phyloP scores from a whole-genome alignment of 2,113 vertebrate species.

The Acanthochromis polyacanthus region DNA sequence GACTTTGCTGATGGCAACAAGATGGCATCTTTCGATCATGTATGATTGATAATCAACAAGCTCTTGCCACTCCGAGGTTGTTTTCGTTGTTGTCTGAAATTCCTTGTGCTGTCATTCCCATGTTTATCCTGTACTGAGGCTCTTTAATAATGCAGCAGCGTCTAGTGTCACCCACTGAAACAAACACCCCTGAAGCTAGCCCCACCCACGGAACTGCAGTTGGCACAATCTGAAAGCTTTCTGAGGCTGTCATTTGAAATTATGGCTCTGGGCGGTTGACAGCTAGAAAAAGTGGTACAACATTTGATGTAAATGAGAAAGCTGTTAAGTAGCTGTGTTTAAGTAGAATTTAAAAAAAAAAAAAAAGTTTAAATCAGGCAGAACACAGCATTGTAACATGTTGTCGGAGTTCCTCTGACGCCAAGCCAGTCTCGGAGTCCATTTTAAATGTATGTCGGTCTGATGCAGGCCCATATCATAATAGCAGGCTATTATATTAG shows the following conservation, averaged over 20 bases:
- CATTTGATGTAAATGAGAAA: constrained; percentile 29
- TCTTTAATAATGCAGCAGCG: constrained; percentile 68
- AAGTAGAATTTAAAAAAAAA: constrained; percentile 9
- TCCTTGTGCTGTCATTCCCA: constrained; percentile 40
- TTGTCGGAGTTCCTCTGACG: background rate
- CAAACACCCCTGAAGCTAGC: constrained; percentile 64
- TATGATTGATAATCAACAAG: background rate
- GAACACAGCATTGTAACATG: background rate
- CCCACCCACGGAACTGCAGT: constrained; percentile 58
- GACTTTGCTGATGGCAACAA: background rate
- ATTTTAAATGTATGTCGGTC: constrained; percentile 17
- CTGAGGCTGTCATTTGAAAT: constrained; percentile 42
- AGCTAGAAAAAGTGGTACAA: constrained; percentile 2
- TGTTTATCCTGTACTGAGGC: constrained; percentile 27
- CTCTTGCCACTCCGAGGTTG: constrained; percentile 8
- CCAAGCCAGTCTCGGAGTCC: background rate
- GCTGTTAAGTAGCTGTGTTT: constrained; percentile 19
- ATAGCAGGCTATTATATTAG: constrained; percentile 42
- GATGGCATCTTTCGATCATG: background rate
- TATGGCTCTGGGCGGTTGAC: constrained; percentile 31
- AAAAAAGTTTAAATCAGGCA: background rate
- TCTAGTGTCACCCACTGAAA: constrained; percentile 65
- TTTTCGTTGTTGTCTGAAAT: constrained; percentile 11
- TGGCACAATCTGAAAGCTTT: constrained; percentile 62
- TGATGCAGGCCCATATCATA: constrained; percentile 3